phyloP scores from a whole-genome alignment of 2,888 invertebrate species.

The Drosophila anceps region DNA sequence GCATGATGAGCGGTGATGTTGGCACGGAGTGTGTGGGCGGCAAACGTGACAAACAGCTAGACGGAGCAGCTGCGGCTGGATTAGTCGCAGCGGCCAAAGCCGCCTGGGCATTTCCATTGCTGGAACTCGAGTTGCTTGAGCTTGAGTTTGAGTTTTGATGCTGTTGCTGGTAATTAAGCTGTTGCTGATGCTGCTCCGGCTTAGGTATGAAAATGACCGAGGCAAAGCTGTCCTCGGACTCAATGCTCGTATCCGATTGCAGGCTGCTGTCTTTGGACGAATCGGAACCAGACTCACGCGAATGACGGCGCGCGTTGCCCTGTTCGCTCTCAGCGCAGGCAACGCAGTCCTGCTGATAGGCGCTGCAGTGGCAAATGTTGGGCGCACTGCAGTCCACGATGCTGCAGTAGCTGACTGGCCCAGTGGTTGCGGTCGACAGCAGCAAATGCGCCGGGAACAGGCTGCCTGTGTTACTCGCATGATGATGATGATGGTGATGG shows the following conservation, averaged over 20 bases:
- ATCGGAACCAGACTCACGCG: slow-evolving; percentile 95
- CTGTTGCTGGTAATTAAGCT: slow-evolving; percentile 81
- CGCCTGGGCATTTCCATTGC: slow-evolving; percentile 73
- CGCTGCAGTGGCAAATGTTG: slow-evolving; percentile 77
- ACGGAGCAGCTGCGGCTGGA: slow-evolving; percentile 26
- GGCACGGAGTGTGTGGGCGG: slow-evolving; percentile 87
- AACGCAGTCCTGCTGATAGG: slow-evolving; percentile 76
- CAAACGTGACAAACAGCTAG: slow-evolving; percentile 45
- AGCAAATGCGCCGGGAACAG: slow-evolving; percentile 57
- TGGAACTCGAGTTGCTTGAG: slow-evolving; percentile 83
- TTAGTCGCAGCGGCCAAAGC: slow-evolving; percentile 35
- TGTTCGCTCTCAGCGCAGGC: slow-evolving; percentile 73
- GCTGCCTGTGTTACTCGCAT: slow-evolving; percentile 29
- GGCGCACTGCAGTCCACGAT: slow-evolving; percentile 82
- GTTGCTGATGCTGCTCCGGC: slow-evolving; percentile 87
- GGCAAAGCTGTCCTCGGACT: slow-evolving; percentile 96
- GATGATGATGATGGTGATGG: slow-evolving; percentile 68
- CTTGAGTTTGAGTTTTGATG: slow-evolving; percentile 84
- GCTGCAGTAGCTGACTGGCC: slow-evolving; percentile 82
- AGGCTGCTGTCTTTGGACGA: slow-evolving; percentile 95
- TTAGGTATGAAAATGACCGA: slow-evolving; percentile 96
- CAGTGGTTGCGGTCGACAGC: slow-evolving; percentile 54
- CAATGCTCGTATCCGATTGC: slow-evolving; percentile 97
- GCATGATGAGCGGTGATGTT: slow-evolving; percentile 88
- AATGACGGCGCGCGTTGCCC: slow-evolving; percentile 89